These are phyloP conservation scores for Palythoa caribaeorum DNA, from an alignment of 92 coral and sea anemone species.

Conservation along the genomic window DNA sequence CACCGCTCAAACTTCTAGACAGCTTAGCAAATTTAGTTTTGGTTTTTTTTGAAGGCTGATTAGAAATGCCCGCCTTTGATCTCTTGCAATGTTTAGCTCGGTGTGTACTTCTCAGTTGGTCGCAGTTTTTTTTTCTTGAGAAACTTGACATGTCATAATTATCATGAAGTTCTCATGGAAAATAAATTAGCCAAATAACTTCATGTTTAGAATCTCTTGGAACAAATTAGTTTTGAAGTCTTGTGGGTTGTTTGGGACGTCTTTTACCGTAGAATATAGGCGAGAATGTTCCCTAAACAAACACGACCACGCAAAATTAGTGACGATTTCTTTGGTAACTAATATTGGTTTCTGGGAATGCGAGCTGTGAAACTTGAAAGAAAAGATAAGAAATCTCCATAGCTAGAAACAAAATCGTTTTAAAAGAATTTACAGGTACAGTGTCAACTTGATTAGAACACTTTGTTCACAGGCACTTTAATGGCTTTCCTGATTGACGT, in stretches of 20 bases:
- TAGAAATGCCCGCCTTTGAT: constrained; percentile 79
- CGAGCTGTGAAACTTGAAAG: background rate
- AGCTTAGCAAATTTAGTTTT: constrained; percentile 65
- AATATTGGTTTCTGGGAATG: constrained; percentile 23
- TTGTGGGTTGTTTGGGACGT: constrained; percentile 24
- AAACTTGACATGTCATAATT: constrained; percentile 2
- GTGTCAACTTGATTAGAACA: constrained; percentile 43
- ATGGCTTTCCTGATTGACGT: constrained; percentile 90
- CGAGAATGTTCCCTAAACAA: constrained; percentile 29
- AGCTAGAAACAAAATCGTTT: constrained; percentile 38
- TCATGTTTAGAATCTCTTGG: constrained; percentile 5
- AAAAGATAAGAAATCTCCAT: constrained; percentile 1
- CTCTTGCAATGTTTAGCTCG: constrained; percentile 50
- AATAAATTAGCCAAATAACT: constrained; percentile 23
- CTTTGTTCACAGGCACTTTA: constrained; percentile 73
- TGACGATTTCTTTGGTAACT: constrained; percentile 46
- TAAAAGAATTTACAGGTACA: constrained; percentile 28
- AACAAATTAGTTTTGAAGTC: constrained; percentile 31
- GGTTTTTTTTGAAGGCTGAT: constrained; percentile 47
- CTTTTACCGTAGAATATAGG: constrained; percentile 1
- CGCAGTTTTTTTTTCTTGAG: constrained; percentile 9
- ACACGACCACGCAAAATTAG: constrained; percentile 1
- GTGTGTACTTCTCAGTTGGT: constrained; percentile 40
- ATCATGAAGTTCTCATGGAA: constrained; percentile 18
- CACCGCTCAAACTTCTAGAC: constrained; percentile 69